These are phyloP conservation scores for Electrona antarctica DNA, from an alignment of 2,113 vertebrate species.

Conservation along the genomic window DNA sequence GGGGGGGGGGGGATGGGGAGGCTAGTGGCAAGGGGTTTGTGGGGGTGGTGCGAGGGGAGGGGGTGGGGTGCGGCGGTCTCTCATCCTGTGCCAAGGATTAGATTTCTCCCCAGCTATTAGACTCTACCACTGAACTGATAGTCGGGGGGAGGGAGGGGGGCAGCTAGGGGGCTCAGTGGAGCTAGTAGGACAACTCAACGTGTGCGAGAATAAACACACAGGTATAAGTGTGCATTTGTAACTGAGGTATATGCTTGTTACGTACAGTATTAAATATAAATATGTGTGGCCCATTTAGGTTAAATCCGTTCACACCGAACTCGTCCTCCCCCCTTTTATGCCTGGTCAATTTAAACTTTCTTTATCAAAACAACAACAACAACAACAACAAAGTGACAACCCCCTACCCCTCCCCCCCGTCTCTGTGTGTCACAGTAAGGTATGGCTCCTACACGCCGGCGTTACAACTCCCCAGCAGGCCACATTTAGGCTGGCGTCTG, in stretches of 20 bases:
- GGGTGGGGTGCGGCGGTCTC: constrained; percentile 48
- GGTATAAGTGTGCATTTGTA: not conserved
- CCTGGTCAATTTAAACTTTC: constrained; percentile 38
- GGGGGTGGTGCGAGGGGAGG: no score
- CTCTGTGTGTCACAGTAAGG: constrained; percentile 35
- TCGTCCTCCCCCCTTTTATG: constrained; percentile 27
- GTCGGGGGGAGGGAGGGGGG: constrained; percentile 45
- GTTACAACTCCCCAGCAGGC: constrained; percentile 73
- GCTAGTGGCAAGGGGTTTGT: constrained; percentile 17
- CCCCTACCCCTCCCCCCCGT: constrained; percentile 19
- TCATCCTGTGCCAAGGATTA: constrained; percentile 82
- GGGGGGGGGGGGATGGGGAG: constrained; percentile 42
- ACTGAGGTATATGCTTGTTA: no score
- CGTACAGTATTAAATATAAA: no score
- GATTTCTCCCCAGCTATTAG: constrained; percentile 81
- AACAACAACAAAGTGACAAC: constrained; percentile 36
- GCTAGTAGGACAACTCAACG: constrained; percentile 2
- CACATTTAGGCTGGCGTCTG: constrained; percentile 81
- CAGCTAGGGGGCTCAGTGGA: not conserved
- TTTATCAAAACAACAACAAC: constrained; percentile 29
- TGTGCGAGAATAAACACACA: not conserved
- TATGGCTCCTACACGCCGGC: constrained; percentile 66
- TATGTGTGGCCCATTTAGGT: not conserved
- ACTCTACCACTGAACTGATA: constrained; percentile 76
- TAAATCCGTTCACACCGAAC: constrained; percentile 34